Percentiles rank a stretch among this genome's conserved stretches.
phyloP scores from a whole-genome alignment of 1,140 invertebrate genomes.

The Bilobella aurantiaca region DNA sequence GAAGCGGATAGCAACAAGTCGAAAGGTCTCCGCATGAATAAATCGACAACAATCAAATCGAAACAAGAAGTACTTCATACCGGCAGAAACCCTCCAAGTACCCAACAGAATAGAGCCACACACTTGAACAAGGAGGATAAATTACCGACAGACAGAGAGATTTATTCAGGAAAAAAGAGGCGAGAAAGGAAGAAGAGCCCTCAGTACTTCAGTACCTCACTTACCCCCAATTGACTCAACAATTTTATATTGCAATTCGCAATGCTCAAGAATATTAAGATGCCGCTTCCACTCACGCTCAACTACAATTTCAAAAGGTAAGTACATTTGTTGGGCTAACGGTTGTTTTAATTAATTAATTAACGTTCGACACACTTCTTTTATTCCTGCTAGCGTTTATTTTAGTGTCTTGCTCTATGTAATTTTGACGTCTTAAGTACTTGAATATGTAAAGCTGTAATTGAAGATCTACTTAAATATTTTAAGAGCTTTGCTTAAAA shows the following conservation, averaged over 20 bases:
- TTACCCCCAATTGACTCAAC: not conserved
- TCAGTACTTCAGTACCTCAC: not conserved
- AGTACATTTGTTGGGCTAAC: not conserved
- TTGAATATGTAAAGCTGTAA: too few relatives aligned
- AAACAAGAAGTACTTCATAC: not conserved
- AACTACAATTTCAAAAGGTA: not conserved
- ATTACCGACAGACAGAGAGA: not conserved
- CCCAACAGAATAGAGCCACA: not conserved
- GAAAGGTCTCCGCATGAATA: not conserved
- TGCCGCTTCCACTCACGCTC: not conserved
- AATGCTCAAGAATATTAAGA: conserved; percentile 3
- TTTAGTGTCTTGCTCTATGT: not conserved
- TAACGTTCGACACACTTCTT: too few relatives aligned
- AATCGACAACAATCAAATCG: not conserved
- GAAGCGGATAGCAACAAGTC: not conserved
- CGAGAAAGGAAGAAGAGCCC: not conserved
- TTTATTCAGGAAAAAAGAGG: not conserved
- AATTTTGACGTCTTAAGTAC: not conserved
- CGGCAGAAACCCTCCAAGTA: not conserved
- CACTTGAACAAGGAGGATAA: not conserved
- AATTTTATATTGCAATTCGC: not conserved
- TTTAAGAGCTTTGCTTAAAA: too few relatives aligned
- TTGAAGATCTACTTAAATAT: too few relatives aligned
- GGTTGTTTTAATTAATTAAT: too few relatives aligned
- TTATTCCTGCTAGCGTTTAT: too few relatives aligned